Conservation (phyloP, 2,888 invertebrate species). For the Nineta flava region DNA sequence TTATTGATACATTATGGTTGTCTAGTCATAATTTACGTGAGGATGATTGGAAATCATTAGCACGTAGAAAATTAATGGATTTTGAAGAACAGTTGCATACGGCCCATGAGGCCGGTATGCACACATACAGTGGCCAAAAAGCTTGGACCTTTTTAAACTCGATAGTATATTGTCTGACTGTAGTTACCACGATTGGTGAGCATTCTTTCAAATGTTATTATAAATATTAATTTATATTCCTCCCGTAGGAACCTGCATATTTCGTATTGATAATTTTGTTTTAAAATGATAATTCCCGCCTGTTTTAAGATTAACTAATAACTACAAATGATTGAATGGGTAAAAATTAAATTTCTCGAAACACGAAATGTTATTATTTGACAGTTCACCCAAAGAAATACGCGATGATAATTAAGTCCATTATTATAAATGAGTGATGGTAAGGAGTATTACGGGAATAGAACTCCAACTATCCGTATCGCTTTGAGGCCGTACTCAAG, state of each 20-base stretch:
- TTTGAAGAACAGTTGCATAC: conserved; percentile 77
- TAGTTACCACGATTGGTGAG: conserved; percentile 81
- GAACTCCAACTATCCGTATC: too few species aligned
- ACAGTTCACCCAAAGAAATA: too few species aligned
- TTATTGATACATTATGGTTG: conserved; percentile 68
- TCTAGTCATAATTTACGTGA: conserved; percentile 68
- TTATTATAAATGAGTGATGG: too few species aligned
- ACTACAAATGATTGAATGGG: too few species aligned
- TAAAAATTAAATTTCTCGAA: too few species aligned
- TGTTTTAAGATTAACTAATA: too few species aligned
- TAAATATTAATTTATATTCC: background rate
- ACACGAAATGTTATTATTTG: too few species aligned
- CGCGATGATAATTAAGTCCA: too few species aligned
- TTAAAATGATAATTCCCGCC: too few species aligned
- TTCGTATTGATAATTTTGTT: background rate
- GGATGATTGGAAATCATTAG: conserved; percentile 81
- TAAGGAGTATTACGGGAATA: too few species aligned
- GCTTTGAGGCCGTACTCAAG: too few species aligned
- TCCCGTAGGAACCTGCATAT: background rate
- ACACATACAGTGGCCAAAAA: conserved; percentile 66
- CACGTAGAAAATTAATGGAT: conserved; percentile 58
- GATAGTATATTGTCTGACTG: conserved; percentile 70
- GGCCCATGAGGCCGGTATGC: conserved; percentile 71
- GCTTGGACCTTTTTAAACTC: conserved; percentile 83
- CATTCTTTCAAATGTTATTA: conserved; percentile 1